phyloP scores from a whole-genome alignment of 2,797 vertebrate genomes.

The Gallinago solitaria region DNA sequence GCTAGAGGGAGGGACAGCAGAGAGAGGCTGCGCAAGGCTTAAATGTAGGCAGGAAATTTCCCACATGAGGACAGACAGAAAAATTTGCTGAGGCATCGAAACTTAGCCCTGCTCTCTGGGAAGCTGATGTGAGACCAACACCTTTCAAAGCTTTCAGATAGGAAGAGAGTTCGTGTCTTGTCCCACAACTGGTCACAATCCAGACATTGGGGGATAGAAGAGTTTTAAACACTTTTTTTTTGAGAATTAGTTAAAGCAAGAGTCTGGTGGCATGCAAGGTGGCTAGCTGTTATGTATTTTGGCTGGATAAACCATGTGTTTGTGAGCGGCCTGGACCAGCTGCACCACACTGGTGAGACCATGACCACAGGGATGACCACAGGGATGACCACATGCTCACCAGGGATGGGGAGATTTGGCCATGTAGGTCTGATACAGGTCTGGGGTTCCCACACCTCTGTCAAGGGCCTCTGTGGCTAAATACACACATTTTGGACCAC shows the following conservation, averaged over 20 bases:
- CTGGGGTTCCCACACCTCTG: neutral
- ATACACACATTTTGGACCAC: neutral
- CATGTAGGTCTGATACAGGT: neutral
- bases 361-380: no score
- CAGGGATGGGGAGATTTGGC: neutral
- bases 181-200: neutral
- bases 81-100: slow-evolving; percentile 31
- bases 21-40: neutral
- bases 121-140: slow-evolving; percentile 38
- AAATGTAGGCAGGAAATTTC: slow-evolving; percentile 43
- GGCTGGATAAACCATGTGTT: neutral
- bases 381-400: neutral
- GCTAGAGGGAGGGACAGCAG: neutral
- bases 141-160: slow-evolving; percentile 7
- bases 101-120: neutral
- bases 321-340: neutral
- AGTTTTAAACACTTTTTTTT: neutral
- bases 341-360: neutral
- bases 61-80: neutral
- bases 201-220: neutral
- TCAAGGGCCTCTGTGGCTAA: neutral
- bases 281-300: neutral
- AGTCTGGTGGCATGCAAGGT: neutral
- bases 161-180: neutral
- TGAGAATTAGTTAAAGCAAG: neutral